phyloP scores from a whole-genome alignment of 2,797 vertebrate genomes.

The Furcifer pardalis region DNA sequence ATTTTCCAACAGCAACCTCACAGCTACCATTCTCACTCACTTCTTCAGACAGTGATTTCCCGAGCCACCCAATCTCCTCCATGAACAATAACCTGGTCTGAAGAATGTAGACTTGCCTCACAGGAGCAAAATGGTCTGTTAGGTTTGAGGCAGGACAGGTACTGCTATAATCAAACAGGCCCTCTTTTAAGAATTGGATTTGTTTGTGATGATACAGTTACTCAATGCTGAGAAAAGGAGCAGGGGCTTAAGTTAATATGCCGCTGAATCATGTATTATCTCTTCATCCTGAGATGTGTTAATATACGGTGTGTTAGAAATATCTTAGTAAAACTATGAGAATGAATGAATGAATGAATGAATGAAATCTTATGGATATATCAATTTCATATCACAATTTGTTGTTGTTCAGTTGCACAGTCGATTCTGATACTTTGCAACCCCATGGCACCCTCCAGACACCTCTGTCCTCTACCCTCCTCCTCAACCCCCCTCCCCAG shows the following conservation, averaged over 20 bases:
- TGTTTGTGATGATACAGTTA: neutral
- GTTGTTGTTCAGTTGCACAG: too few relatives aligned
- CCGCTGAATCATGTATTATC: neutral
- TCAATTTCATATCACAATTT: neutral
- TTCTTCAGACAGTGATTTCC: neutral
- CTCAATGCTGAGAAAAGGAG: constrained; percentile 1
- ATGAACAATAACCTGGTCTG: neutral
- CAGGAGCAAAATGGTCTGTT: neutral
- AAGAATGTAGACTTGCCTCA: neutral
- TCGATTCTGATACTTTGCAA: too few relatives aligned
- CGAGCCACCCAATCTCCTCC: neutral
- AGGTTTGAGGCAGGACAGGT: too few relatives aligned
- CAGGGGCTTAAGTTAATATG: neutral
- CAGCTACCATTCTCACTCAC: constrained; percentile 7
- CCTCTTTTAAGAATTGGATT: neutral
- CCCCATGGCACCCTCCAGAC: too few relatives aligned
- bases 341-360: too few relatives aligned
- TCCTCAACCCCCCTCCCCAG: too few relatives aligned
- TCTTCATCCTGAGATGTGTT: too few relatives aligned
- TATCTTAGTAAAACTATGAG: too few relatives aligned
- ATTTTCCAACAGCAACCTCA: constrained; percentile 43
- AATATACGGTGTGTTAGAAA: too few relatives aligned
- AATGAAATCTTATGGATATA: neutral
- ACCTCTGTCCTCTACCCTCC: too few relatives aligned
- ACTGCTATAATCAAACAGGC: neutral